Percentiles rank a stretch among this genome's conserved stretches.
Evolutionary conservation across 2,113 vertebrate species (phyloP).

Genomic region (Suricata suricatta): DNA sequence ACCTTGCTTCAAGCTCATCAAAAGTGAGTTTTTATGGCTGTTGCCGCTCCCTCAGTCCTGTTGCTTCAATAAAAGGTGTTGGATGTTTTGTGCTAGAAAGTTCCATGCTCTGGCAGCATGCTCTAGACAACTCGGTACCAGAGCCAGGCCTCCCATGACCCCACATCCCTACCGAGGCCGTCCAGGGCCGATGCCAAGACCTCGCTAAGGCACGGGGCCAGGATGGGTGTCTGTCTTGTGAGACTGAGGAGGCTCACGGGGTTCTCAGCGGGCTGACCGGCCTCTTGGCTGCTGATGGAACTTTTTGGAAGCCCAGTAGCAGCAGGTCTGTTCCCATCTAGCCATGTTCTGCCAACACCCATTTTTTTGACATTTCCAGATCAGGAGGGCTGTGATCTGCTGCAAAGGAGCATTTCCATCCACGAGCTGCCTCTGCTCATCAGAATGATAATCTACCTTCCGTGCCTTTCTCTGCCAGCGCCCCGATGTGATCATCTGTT

Average conservation of each 20-base stretch:
- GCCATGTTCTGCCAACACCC: constrained; percentile 73
- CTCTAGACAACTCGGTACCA: background rate
- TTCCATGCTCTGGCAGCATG: background rate
- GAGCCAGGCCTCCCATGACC: background rate
- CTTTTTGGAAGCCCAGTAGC: constrained; percentile 74
- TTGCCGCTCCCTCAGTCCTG: background rate
- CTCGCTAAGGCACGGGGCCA: background rate
- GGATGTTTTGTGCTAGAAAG: background rate
- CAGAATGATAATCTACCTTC: constrained; percentile 72
- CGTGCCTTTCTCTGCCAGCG: constrained; percentile 52
- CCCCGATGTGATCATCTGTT: constrained; percentile 46
- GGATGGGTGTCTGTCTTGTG: background rate
- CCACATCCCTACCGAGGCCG: rapidly evolving
- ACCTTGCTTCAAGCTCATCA: background rate
- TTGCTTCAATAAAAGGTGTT: background rate
- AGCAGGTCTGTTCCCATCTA: constrained; percentile 62
- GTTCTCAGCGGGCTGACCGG: constrained; percentile 21
- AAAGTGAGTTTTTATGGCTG: background rate
- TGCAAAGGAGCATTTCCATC: constrained; percentile 72
- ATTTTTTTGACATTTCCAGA: constrained; percentile 72
- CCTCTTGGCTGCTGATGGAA: constrained; percentile 62
- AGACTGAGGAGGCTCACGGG: background rate
- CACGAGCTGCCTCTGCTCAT: constrained; percentile 62
- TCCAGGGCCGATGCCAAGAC: background rate
- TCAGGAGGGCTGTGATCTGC: constrained; percentile 76